phyloP scores from a whole-genome alignment of 2,888 invertebrate genomes.

The Physocephala rufipes region DNA sequence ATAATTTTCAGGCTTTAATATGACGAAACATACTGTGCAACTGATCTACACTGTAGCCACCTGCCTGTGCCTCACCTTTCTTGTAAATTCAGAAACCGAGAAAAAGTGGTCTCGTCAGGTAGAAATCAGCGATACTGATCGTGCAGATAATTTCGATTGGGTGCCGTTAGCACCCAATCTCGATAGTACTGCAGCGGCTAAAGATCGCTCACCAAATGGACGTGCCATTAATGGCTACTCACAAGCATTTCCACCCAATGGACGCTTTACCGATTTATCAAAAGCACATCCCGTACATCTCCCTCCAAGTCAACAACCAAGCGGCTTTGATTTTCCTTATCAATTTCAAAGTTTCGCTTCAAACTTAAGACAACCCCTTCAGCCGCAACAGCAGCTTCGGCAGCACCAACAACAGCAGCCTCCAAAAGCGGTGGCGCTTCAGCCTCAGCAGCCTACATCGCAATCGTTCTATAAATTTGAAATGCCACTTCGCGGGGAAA shows the following conservation, averaged over 20 bases:
- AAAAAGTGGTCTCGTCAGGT: constrained; percentile 65
- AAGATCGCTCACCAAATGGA: constrained; percentile 60
- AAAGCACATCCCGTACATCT: constrained; percentile 42
- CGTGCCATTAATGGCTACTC: constrained; percentile 65
- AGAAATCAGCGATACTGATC: constrained; percentile 51
- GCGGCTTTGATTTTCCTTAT: constrained; percentile 59
- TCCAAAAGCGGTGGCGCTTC: constrained; percentile 39
- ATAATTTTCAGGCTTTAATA: constrained; percentile 53
- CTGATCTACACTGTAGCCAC: constrained; percentile 49
- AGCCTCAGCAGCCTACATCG: constrained; percentile 61
- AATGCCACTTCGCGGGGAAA: constrained; percentile 57
- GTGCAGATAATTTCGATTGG: constrained; percentile 67
- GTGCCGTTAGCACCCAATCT: constrained; percentile 67
- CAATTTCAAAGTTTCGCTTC: constrained; percentile 61
- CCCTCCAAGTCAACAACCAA: constrained; percentile 35
- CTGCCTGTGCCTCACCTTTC: constrained; percentile 48
- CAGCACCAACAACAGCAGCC: constrained; percentile 47
- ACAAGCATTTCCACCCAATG: constrained; percentile 58
- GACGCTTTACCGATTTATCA: constrained; percentile 57
- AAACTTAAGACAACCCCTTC: too few relatives aligned
- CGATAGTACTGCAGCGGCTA: constrained; percentile 50
- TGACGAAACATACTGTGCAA: constrained; percentile 52
- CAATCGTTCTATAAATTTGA: constrained; percentile 65
- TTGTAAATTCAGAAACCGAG: constrained; percentile 44
- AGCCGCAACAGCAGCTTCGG: constrained; percentile 49